Base-by-base conservation (phyloP, 2,797 vertebrate genomes). In the Bovichtus diacanthus region DNA sequence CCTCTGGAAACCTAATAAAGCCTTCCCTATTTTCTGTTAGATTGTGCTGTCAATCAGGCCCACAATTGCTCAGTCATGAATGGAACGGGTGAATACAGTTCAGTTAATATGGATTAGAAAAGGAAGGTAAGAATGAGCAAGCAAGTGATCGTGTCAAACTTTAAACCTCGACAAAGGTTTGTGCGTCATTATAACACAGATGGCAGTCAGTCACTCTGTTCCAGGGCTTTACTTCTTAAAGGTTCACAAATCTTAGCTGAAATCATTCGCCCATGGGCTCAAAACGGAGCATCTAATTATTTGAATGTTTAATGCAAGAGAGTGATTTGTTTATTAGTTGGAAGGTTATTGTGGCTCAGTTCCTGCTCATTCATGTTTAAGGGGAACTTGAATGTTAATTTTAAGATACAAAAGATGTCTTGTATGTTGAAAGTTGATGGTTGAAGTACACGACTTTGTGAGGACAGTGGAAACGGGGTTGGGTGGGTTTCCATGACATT, bases 31-130 rank as follows among this genome's bases (percentile, higher is more conserved):
- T 63, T 75, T 55, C 46, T 39, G 27, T 23, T 18, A 21, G 21
- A 61, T 31, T 65, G 49, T 38, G 58, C 70, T 47, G 54, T 66
- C 67, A 69, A 0, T 75, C 59, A 62, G 29, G n/a, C 3, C 5
- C 18, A 21, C 44, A 59, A 29, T 31, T 47, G 44, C 67, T 34
- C 66, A 44, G 63, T 47, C 51, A 15, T 53, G 60, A 53, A 29
- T 71, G 51, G 31, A 49, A 39, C 9, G 2, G 8, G 3, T 34
- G 43, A 44, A 53, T 41, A 19, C 51, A 21, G 49, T 39, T 71
- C 10, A 31, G 13, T 34, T 65, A 39, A 51, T 71, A 23, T 23
- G 12, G 34, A 67, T 50, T 55, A 63, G 53, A 68, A 59, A 50
- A 59, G 2, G 9, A 50, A 27, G 49, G 34, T 46, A 36, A 62